These are phyloP conservation scores for Biston stratarius DNA, from an alignment of 2,888 invertebrate species.

Conservation along the genomic window DNA sequence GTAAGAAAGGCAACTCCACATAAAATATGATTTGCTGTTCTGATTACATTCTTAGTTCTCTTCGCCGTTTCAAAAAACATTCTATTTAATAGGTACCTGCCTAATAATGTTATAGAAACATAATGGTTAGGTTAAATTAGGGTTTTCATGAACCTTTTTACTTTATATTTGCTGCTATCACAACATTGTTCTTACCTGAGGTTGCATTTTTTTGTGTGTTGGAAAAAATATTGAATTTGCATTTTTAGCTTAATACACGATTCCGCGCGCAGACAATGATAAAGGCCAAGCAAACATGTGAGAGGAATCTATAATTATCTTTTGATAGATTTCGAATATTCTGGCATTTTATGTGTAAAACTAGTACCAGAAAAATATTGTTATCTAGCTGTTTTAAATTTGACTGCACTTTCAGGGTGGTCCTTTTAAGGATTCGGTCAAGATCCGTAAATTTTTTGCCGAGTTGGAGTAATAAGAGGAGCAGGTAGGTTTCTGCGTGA, in stretches of 20 bases:
- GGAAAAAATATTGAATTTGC: neutral
- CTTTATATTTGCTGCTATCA: too few relatives aligned
- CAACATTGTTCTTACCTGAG: too few relatives aligned
- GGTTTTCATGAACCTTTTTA: too few relatives aligned
- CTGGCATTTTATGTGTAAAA: neutral
- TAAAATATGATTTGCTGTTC: neutral
- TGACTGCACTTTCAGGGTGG: conserved; percentile 8
- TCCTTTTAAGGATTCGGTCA: conserved; percentile 6
- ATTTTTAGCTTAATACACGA: conserved; percentile 2
- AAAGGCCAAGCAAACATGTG: conserved; percentile 11
- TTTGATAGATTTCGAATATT: conserved; percentile 9
- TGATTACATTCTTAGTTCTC: too few relatives aligned
- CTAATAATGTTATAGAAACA: neutral
- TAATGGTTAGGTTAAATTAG: too few relatives aligned
- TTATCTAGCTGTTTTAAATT: neutral
- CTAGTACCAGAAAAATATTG: neutral
- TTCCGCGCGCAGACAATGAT: conserved; percentile 3
- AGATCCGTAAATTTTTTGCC: conserved; percentile 9
- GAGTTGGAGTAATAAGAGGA: neutral
- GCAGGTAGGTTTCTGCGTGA: neutral
- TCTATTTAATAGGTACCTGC: too few relatives aligned
- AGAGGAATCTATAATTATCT: conserved; percentile 3
- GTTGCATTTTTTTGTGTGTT: too few relatives aligned
- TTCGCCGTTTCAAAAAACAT: too few relatives aligned
- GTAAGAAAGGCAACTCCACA: neutral